Base-by-base conservation (phyloP, 2,797 vertebrate genomes). In the Myoxocephalus aenaeus region DNA sequence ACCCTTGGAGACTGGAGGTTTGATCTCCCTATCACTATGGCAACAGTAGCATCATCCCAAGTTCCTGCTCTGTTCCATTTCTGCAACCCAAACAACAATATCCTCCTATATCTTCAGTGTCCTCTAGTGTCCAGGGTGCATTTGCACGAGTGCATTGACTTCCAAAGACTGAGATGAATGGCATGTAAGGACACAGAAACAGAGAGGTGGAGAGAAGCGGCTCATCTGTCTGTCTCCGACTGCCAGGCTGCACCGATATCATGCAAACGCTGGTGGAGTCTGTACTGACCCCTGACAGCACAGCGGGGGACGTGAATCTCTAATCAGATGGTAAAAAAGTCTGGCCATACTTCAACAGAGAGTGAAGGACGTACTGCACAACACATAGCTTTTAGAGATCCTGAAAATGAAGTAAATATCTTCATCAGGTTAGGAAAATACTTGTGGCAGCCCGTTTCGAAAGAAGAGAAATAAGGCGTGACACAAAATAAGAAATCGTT, bases 21-120 rank as follows among this genome's bases (percentile, higher is more conserved):
- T 84, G 77, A 88, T 82, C 77, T 80, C 27, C 54, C 57, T 1
- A 57, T 92, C 79, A 61, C 89, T 86, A 91, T 88, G 80, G 85
- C 86, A 90, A 91, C 88, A 64, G 77, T 20, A 44, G 63, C 73
- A 10, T 76, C 67, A 82, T 77, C 17, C 36, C 36, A 3, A 44
- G 22, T 65, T 75, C 34, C 4, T 42, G 65, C 70, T 63, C 71
- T 34, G 48, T 72, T 81, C 75, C 73, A 74, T 87, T 80, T 86
- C 27, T 75, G 65, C 70, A 74, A 82, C 46, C 29, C 59, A 78
- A 74, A 38, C 25, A 78, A 71, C 51, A 80, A 71, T 61, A 78
- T 38, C 66, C 70, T 56, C 65, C 71, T n/a, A 36, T 27, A 22
- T 85, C 75, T 58, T 77, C 58, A 9, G 71, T 22, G 48, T 79